Evolutionary conservation across 2,113 vertebrate species (phyloP).

Genomic region (Heterotilapia buettikoferi): DNA sequence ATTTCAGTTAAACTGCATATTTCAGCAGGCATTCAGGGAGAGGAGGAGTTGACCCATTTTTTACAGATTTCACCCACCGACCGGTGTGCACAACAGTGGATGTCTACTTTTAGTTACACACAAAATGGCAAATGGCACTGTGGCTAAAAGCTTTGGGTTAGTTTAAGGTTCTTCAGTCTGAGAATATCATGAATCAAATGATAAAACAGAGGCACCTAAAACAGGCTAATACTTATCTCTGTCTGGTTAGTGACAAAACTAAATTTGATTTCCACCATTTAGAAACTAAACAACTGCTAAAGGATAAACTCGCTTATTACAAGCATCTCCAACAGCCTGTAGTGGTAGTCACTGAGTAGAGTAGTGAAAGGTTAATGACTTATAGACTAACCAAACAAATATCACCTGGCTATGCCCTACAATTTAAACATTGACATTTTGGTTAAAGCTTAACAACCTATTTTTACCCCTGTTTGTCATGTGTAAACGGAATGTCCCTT

Average conservation of each 20-base stretch:
- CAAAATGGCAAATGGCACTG: neutral
- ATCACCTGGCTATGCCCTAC: neutral
- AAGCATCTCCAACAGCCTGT: neutral
- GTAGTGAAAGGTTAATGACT: neutral
- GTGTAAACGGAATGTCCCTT: neutral
- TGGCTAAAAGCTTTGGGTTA: neutral
- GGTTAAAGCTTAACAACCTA: neutral
- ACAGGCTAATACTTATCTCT: neutral
- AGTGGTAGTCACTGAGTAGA: neutral
- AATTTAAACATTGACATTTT: neutral
- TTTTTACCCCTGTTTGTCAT: neutral
- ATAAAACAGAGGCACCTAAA: neutral
- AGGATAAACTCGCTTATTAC: neutral
- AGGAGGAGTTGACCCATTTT: constrained; percentile 60
- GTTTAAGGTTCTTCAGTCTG: neutral
- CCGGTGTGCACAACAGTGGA: neutral
- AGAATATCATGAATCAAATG: neutral
- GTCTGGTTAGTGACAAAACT: neutral
- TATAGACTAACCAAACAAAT: neutral
- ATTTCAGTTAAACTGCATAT: constrained; percentile 59
- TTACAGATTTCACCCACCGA: constrained; percentile 12
- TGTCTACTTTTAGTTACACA: neutral
- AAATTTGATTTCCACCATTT: neutral
- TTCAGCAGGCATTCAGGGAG: constrained; percentile 49
- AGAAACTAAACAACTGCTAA: neutral